A percentile compares a stretch with the other conserved stretches of the same genome.
Conservation (phyloP, 2,888 invertebrate species). For the Lepetodrilus schrolli region DNA sequence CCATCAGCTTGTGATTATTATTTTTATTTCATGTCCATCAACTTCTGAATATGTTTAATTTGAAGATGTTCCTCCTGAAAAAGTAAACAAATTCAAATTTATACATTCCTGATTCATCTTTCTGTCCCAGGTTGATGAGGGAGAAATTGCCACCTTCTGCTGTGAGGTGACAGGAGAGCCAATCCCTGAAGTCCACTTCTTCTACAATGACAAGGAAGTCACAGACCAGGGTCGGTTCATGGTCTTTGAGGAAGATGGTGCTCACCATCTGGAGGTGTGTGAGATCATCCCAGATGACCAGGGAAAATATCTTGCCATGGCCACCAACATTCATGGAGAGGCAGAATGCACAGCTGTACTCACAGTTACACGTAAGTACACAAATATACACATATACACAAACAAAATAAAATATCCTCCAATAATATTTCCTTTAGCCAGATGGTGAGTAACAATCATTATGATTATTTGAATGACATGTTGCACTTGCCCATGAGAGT, state of each 20-base stretch:
- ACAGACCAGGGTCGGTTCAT: slow-evolving; percentile 82
- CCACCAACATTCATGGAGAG: slow-evolving; percentile 83
- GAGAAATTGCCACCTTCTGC: slow-evolving; percentile 64
- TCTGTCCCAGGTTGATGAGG: slow-evolving; percentile 60
- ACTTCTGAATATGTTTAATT: too few relatives aligned
- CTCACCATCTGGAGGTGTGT: slow-evolving; percentile 64
- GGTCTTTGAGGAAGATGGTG: slow-evolving; percentile 60
- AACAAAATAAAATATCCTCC: too few relatives aligned
- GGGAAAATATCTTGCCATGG: slow-evolving; percentile 86
- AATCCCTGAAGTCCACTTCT: slow-evolving; percentile 63
- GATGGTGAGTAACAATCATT: too few relatives aligned
- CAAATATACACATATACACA: too few relatives aligned
- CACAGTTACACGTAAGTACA: slow-evolving; percentile 55
- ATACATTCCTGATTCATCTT: too few relatives aligned
- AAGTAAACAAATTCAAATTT: too few relatives aligned
- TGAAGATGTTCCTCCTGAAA: too few relatives aligned
- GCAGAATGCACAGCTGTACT: slow-evolving; percentile 76
- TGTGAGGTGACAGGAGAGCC: slow-evolving; percentile 67
- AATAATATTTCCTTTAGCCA: too few relatives aligned
- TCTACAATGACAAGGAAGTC: slow-evolving; percentile 61
- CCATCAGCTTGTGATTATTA: too few relatives aligned
- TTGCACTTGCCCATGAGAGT: too few relatives aligned
- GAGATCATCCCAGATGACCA: slow-evolving; percentile 80
- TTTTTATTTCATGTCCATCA: too few relatives aligned
- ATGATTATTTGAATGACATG: too few relatives aligned